Evolutionary conservation across 2,888 invertebrate species (phyloP).

Genomic region (Ecliptopera silaceata): DNA sequence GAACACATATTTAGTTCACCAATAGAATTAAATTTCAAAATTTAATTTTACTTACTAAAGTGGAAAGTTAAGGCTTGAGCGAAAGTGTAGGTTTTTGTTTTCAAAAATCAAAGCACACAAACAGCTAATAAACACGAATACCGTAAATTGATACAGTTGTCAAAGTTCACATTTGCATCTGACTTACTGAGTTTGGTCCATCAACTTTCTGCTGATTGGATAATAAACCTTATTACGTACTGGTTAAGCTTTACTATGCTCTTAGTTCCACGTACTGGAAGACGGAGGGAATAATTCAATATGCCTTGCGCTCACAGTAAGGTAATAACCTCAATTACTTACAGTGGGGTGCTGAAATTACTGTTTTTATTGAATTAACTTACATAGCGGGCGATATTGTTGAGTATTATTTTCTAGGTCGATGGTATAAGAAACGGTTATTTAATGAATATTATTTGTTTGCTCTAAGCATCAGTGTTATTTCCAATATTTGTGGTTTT

Average conservation of each 20-base stretch:
- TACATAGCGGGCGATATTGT: constrained; percentile 10
- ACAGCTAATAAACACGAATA: no score
- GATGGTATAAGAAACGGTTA: not conserved
- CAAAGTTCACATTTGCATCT: no score
- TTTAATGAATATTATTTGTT: not conserved
- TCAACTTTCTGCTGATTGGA: no score
- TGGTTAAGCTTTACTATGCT: constrained; percentile 16
- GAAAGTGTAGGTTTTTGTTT: no score
- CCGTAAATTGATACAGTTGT: no score
- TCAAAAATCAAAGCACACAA: no score
- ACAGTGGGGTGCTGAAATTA: constrained; percentile 16
- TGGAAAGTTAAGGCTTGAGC: no score
- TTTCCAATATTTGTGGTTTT: no score
- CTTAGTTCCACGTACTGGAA: constrained; percentile 13
- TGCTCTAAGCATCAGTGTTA: not conserved
- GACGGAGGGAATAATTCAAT: constrained; percentile 53
- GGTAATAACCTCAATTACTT: constrained; percentile 39
- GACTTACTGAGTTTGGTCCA: no score
- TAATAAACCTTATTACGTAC: not conserved
- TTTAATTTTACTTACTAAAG: no score
- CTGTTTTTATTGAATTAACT: constrained; percentile 12
- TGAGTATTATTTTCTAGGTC: not conserved
- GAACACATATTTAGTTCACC: no score
- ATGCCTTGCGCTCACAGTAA: constrained; percentile 48
- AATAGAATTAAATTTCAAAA: no score